Evolutionary conservation across 2,113 vertebrate species (phyloP).

Genomic region (Ictidomys tridecemlineatus): DNA sequence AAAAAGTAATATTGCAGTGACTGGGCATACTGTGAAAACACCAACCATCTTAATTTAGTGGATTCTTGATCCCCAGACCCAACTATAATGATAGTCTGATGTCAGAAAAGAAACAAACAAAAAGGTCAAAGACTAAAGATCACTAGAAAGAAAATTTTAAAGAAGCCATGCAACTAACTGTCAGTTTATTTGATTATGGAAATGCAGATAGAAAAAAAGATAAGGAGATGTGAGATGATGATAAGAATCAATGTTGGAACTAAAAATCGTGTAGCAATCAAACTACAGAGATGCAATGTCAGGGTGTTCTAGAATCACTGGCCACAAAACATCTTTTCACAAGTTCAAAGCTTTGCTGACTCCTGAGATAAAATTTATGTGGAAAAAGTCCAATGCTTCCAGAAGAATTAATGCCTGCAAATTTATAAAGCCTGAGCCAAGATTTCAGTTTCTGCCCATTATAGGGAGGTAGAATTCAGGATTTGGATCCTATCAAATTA

Average conservation of each 20-base stretch:
- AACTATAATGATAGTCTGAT: not conserved
- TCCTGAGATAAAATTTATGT: not conserved
- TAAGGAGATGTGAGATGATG: not conserved
- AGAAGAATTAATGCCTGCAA: not conserved
- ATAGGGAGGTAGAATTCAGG: not conserved
- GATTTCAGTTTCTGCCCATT: not conserved
- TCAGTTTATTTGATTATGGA: not conserved
- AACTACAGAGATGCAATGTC: not conserved
- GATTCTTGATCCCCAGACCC: not conserved
- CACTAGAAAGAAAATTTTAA: not conserved
- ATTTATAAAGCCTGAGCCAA: not conserved
- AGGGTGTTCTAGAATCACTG: not conserved
- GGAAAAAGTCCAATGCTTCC: not conserved
- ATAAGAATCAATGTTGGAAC: not conserved
- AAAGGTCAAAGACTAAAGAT: not conserved
- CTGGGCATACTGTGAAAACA: not conserved
- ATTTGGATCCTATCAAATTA: not conserved
- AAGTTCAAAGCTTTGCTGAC: not conserved
- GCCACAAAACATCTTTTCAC: not conserved
- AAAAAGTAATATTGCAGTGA: not conserved
- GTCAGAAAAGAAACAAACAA: not conserved
- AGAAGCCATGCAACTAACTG: not conserved
- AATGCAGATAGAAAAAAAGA: not conserved
- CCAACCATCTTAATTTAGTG: not conserved
- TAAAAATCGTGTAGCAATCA: not conserved